A percentile compares a stretch with the other conserved stretches of the same genome.
phyloP scores from a whole-genome alignment of 2,113 vertebrate species.

The Rafetus swinhoei region DNA sequence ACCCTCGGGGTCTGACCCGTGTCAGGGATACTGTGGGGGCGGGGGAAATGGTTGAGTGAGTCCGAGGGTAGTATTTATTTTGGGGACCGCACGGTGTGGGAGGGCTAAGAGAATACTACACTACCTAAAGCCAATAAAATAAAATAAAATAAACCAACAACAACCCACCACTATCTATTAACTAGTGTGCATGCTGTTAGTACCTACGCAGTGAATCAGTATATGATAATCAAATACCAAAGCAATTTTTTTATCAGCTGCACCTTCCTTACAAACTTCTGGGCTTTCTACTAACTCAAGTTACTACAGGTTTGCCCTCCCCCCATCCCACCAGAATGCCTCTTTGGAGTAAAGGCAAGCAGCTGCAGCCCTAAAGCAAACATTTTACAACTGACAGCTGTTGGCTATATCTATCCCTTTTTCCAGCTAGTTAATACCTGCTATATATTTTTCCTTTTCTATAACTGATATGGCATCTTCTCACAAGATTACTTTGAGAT shows the following conservation, averaged over 20 bases:
- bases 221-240: slow-evolving; percentile 1
- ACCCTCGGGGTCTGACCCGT: too few species aligned
- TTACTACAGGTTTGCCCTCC: slow-evolving; percentile 8
- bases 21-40: too few species aligned
- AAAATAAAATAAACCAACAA: not conserved
- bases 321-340: slow-evolving; percentile 28
- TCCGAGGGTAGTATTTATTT: too few species aligned
- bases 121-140: not conserved
- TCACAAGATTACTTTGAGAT: not conserved
- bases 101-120: not conserved
- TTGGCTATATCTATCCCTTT: slow-evolving; percentile 9
- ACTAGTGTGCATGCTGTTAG: slow-evolving; percentile 16
- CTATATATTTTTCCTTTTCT: not conserved
- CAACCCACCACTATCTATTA: not conserved
- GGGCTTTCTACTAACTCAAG: not conserved
- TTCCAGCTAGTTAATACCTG: slow-evolving; percentile 58
- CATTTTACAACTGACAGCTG: slow-evolving; percentile 52
- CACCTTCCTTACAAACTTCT: not conserved
- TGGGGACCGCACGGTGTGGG: too few species aligned
- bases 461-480: slow-evolving; percentile 1
- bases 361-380: slow-evolving; percentile 53
- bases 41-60: too few species aligned
- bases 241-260: not conserved
- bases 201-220: not conserved
- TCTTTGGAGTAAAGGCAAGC: slow-evolving; percentile 42